Evolutionary conservation across 64 coral and sea anemone genomes (phyloP).

Genomic region (Montipora capricornis): DNA sequence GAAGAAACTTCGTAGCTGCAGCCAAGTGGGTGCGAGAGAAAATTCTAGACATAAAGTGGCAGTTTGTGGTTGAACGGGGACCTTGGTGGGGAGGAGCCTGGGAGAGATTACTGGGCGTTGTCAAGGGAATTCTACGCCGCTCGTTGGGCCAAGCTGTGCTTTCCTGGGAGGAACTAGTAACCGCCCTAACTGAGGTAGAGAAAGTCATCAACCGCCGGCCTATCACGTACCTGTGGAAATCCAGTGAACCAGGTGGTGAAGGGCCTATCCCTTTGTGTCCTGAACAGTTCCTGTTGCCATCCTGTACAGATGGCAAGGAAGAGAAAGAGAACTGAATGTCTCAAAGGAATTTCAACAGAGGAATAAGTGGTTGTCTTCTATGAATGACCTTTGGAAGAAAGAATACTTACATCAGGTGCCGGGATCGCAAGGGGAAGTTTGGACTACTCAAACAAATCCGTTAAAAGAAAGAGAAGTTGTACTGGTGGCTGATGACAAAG

Average conservation of each 20-base stretch:
- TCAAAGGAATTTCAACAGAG: background rate
- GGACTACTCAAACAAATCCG: background rate
- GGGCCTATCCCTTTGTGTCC: too few relatives aligned
- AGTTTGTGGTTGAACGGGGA: background rate
- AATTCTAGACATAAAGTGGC: background rate
- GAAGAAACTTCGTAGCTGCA: too few relatives aligned
- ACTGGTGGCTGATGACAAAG: background rate
- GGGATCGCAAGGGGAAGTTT: background rate
- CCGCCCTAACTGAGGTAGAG: too few relatives aligned
- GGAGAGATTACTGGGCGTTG: background rate
- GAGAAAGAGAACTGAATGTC: background rate
- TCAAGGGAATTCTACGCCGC: background rate
- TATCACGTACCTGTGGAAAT: too few relatives aligned
- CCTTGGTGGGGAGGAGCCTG: background rate
- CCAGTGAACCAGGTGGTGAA: too few relatives aligned
- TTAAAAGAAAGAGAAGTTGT: background rate
- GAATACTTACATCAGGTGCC: background rate
- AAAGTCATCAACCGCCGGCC: too few relatives aligned
- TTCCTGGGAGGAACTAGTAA: background rate
- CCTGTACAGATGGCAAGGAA: background rate
- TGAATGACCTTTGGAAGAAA: background rate
- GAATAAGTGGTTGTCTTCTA: too few relatives aligned
- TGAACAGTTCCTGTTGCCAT: background rate
- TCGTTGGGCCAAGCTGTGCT: constrained; percentile 4
- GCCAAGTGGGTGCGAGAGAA: background rate